These are phyloP conservation scores for Rhabditoides inermis DNA, from an alignment of 2,888 invertebrate genomes.

Conservation along the genomic window DNA sequence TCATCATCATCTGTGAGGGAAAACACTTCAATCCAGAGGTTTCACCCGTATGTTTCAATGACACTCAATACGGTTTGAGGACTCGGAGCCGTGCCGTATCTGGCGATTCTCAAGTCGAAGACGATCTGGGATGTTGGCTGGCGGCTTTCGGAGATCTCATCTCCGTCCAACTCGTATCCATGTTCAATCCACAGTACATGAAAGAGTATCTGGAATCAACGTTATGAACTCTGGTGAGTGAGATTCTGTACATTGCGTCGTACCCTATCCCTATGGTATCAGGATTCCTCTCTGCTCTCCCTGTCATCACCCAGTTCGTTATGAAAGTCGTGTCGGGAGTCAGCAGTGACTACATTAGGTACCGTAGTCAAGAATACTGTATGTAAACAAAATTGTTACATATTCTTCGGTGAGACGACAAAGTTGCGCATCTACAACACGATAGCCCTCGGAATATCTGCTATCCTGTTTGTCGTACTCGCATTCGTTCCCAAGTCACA, in stretches of 20 bases:
- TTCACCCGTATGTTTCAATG: not conserved
- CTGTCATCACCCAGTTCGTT: constrained; percentile 24
- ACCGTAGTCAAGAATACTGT: too few relatives aligned
- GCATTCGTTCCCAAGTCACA: constrained; percentile 21
- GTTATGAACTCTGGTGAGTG: constrained; percentile 16
- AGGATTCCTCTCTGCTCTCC: constrained; percentile 24
- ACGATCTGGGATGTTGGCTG: constrained; percentile 24
- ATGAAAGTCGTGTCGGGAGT: too few relatives aligned
- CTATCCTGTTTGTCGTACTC: too few relatives aligned
- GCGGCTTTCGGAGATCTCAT: constrained; percentile 27
- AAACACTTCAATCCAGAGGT: too few relatives aligned
- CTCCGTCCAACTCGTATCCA: constrained; percentile 22
- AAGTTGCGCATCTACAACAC: constrained; percentile 21
- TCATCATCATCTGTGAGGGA: too few relatives aligned
- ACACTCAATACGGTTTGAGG: not conserved
- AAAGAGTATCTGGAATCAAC: constrained; percentile 26
- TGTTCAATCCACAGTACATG: constrained; percentile 33
- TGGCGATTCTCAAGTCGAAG: constrained; percentile 16
- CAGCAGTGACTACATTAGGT: too few relatives aligned
- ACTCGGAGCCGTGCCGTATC: constrained; percentile 14
- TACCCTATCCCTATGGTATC: too few relatives aligned
- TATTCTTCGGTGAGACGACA: constrained; percentile 14
- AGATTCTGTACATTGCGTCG: not conserved
- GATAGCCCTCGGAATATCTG: too few relatives aligned
- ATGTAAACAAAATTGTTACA: constrained; percentile 2